phyloP scores from a whole-genome alignment of 1,140 invertebrate genomes.

The Arctopsyche grandis region DNA sequence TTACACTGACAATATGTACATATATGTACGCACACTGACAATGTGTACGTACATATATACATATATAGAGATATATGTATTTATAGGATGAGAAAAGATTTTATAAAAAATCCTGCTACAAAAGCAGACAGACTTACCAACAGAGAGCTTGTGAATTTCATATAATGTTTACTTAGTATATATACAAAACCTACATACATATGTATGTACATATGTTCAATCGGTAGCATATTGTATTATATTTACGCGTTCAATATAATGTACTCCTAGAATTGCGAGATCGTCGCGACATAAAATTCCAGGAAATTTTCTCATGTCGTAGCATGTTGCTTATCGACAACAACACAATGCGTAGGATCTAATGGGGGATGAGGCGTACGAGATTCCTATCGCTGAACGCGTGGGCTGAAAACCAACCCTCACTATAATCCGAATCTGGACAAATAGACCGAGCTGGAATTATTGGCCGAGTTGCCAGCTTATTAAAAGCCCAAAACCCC shows the following conservation, averaged over 20 bases:
- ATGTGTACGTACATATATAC: no score
- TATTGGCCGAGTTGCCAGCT: neutral
- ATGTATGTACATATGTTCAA: neutral
- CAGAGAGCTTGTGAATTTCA: no score
- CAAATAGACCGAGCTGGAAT: neutral
- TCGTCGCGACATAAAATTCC: neutral
- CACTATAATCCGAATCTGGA: neutral
- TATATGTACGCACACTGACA: no score
- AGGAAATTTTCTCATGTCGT: no score
- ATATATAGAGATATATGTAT: no score
- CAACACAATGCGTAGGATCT: conserved; percentile 1
- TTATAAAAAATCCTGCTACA: no score
- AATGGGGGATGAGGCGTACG: neutral
- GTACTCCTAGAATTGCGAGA: neutral
- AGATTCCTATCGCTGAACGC: neutral
- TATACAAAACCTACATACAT: no score
- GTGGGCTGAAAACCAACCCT: neutral
- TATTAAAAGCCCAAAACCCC: neutral
- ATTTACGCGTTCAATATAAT: neutral
- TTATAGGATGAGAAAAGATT: no score
- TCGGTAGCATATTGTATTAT: neutral
- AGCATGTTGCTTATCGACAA: conserved; percentile 10
- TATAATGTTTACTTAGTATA: no score
- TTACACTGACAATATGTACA: no score
- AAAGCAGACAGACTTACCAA: no score